Percentiles rank a stretch among this genome's conserved stretches.
Conservation (phyloP, 2,888 invertebrate species). For the Ernsta delagoae region DNA sequence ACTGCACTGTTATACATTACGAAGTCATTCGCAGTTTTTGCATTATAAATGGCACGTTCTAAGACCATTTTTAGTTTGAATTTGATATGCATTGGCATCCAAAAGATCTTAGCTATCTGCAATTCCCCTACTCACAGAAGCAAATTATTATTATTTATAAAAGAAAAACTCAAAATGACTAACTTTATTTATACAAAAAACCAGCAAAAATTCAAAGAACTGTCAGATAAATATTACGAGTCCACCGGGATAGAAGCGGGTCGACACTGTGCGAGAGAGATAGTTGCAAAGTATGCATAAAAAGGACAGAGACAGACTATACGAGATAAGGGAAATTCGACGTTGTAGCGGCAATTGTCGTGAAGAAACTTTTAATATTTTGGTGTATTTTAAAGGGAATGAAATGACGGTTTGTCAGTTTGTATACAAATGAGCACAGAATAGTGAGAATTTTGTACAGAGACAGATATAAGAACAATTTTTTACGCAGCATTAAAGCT, state of each 20-base stretch:
- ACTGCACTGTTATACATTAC: no score
- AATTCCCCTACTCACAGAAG: no score
- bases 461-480: no score
- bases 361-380: constrained; percentile 6
- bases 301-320: neutral
- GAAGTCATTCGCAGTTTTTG: no score
- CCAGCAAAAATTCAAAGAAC: constrained; percentile 6
- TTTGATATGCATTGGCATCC: no score
- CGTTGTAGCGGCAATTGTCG: constrained; percentile 1
- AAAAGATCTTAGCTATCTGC: no score
- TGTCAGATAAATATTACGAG: constrained; percentile 2
- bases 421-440: neutral
- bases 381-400: constrained; percentile 1
- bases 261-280: neutral
- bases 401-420: neutral
- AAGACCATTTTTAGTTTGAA: no score
- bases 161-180: neutral
- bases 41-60: no score
- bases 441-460: neutral
- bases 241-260: neutral
- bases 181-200: constrained; percentile 6
- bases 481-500: no score
- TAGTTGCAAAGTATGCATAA: neutral
- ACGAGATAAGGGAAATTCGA: neutral
- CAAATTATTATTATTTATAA: no score